These are phyloP conservation scores for Cyanoramphus novaezelandiae DNA, from an alignment of 2,113 vertebrate genomes.

Conservation along the genomic window DNA sequence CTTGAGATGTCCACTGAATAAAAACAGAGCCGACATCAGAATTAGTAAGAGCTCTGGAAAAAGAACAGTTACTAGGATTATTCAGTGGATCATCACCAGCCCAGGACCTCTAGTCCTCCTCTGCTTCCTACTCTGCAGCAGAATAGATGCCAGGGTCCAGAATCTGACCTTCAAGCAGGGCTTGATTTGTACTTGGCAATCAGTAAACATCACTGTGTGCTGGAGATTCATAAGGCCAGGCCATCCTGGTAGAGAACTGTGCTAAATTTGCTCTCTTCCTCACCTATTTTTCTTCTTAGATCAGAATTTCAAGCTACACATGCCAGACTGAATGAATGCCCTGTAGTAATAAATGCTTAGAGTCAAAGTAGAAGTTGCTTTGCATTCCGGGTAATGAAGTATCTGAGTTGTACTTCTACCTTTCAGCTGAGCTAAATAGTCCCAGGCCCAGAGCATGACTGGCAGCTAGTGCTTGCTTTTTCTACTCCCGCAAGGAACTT, in stretches of 20 bases:
- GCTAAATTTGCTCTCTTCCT: not conserved
- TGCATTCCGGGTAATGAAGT: not conserved
- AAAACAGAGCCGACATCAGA: not conserved
- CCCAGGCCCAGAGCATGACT: not conserved
- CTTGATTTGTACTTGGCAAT: not conserved
- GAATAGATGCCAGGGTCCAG: not conserved
- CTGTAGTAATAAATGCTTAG: not conserved
- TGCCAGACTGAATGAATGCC: not conserved
- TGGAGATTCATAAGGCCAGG: not conserved
- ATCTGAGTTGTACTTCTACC: not conserved
- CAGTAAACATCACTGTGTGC: rapidly evolving
- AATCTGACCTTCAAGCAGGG: not conserved
- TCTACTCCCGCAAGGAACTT: not conserved
- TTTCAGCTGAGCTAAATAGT: not conserved
- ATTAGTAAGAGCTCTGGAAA: not conserved
- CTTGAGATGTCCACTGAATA: not conserved
- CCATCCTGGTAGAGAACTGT: not conserved
- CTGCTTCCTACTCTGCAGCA: not conserved
- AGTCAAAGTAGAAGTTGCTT: not conserved
- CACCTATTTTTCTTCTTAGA: not conserved
- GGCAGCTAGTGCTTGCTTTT: not conserved
- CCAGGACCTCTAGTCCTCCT: not conserved
- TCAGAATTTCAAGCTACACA: not conserved
- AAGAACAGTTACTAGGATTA: not conserved
- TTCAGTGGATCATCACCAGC: not conserved